These are phyloP conservation scores for Forbesichthys papilliferus DNA, from an alignment of 2,113 vertebrate species.

Conservation along the genomic window DNA sequence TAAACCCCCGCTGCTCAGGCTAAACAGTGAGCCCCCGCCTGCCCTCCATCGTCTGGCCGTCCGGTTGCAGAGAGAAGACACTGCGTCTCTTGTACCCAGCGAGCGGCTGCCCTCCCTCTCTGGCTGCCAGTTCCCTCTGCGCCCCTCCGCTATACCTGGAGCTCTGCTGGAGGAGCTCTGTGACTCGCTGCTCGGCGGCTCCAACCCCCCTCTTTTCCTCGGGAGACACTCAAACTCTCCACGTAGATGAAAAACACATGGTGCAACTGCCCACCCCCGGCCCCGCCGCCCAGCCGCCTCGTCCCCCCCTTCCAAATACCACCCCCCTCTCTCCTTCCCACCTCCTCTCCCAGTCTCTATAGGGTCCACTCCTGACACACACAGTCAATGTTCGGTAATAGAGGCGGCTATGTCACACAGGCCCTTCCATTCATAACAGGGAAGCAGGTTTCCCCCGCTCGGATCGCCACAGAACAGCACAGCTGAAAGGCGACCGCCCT, in stretches of 20 bases:
- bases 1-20: conserved; percentile 75
- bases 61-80: conserved; percentile 77
- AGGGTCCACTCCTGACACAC: conserved; percentile 53
- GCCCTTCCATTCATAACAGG: conserved; percentile 73
- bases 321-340: neutral
- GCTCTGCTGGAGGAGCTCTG: conserved; percentile 63
- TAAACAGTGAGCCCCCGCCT: conserved; percentile 69
- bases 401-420: conserved; percentile 68
- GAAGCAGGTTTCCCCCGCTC: conserved; percentile 52
- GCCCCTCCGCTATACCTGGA: conserved; percentile 69
- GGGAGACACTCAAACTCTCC: conserved; percentile 69
- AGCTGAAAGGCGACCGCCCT: conserved; percentile 22
- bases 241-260: conserved; percentile 82
- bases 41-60: conserved; percentile 59
- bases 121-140: conserved; percentile 46
- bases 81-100: conserved; percentile 80
- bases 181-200: conserved; percentile 59
- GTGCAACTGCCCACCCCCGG: conserved; percentile 5
- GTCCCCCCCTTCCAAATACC: neutral
- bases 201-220: conserved; percentile 67
- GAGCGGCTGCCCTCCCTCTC: conserved; percentile 37
- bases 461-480: conserved; percentile 18
- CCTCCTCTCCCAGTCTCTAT: conserved; percentile 29
- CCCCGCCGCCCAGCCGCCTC: too few species aligned
- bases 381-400: conserved; percentile 60